Conservation (phyloP, 37 sponge, comb jelly and placozoan genomes). For the Spongilla lacustris region DNA sequence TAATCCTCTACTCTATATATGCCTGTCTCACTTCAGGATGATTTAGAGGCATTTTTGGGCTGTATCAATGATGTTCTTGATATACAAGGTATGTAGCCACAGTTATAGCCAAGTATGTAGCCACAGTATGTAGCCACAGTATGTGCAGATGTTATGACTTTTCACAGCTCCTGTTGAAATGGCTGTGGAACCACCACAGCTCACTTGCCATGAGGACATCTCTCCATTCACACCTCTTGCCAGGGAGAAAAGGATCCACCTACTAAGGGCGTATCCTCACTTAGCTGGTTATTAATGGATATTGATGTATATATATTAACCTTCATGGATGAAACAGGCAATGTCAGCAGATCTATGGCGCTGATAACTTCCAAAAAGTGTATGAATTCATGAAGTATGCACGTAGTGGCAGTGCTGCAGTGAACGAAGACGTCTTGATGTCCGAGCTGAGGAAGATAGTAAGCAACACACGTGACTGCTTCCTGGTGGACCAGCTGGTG, state of each 20-base stretch:
- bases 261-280: constrained; percentile 36
- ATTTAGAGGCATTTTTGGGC: constrained; percentile 74
- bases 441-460: constrained; percentile 46
- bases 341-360: constrained; percentile 44
- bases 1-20: not conserved
- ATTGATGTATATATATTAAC: not conserved
- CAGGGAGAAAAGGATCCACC: constrained; percentile 56
- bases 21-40: constrained; percentile 45
- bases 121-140: too few relatives aligned
- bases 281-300: not conserved
- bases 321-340: constrained; percentile 7
- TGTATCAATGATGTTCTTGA: constrained; percentile 78
- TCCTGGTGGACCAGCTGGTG: constrained; percentile 84
- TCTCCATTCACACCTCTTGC: constrained; percentile 63
- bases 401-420: not conserved
- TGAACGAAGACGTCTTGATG: constrained; percentile 54
- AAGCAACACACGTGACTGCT: constrained; percentile 72
- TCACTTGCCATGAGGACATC: constrained; percentile 48
- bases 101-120: too few relatives aligned
- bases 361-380: constrained; percentile 29
- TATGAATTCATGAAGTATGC: constrained; percentile 50
- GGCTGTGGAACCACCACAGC: constrained; percentile 14
- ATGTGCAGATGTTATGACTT: too few relatives aligned
- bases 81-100: constrained; percentile 28
- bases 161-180: constrained; percentile 5